Conservation (phyloP, 2,113 vertebrate species). For the Fregetta grallaria region DNA sequence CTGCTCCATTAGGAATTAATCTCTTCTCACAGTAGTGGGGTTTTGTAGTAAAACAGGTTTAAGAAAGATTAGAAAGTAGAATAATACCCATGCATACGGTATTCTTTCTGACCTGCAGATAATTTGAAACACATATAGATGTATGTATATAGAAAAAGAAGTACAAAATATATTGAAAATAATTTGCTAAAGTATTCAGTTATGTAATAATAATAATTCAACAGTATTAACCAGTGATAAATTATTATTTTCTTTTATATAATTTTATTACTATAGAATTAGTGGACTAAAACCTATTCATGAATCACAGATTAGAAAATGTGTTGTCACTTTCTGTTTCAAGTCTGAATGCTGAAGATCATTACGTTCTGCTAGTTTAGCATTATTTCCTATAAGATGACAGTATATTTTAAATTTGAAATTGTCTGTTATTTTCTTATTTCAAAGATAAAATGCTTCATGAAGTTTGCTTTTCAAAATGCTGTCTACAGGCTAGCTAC, state of each 20-base stretch:
- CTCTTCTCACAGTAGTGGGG: background rate
- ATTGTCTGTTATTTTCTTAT: background rate
- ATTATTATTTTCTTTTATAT: background rate
- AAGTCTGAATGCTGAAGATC: background rate
- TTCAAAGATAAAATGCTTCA: background rate
- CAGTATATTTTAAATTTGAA: background rate
- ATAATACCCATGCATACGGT: fast-evolving
- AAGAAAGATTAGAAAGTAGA: background rate
- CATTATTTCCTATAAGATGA: background rate
- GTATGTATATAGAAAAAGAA: background rate
- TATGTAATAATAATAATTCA: background rate
- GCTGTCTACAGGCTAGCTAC: background rate
- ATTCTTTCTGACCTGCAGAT: background rate
- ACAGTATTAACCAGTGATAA: background rate
- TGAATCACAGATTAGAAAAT: background rate
- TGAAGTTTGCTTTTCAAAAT: background rate
- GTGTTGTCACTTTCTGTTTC: background rate
- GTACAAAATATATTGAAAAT: background rate
- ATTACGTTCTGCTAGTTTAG: background rate
- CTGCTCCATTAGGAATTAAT: background rate
- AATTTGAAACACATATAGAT: background rate
- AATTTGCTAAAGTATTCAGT: background rate
- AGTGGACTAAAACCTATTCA: background rate
- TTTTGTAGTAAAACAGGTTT: background rate
- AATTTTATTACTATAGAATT: background rate